Evolutionary conservation across 2,797 vertebrate genomes (phyloP).

Genomic region (Chloroceryle inda): DNA sequence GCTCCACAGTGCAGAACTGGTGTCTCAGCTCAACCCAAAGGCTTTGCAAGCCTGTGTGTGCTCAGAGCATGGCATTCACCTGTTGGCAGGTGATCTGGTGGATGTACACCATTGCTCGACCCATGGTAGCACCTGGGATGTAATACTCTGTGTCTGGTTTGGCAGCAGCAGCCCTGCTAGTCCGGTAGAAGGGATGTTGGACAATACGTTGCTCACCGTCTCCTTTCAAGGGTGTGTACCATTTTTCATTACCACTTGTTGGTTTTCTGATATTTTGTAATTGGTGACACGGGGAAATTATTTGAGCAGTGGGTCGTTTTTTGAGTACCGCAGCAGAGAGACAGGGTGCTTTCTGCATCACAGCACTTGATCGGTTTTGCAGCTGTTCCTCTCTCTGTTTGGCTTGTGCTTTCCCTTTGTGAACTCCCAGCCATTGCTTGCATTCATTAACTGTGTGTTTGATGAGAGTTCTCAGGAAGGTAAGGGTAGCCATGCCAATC

Average conservation of each 20-base stretch:
- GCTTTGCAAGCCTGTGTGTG: not conserved
- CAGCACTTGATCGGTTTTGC: not conserved
- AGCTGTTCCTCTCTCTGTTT: not conserved
- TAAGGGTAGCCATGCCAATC: not conserved
- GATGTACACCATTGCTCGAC: rapidly evolving
- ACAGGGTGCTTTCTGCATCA: not conserved
- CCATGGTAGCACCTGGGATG: rapidly evolving
- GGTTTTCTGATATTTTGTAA: not conserved
- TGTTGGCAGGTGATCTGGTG: not conserved
- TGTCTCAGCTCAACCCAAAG: not conserved
- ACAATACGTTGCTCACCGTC: rapidly evolving
- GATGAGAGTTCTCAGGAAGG: not conserved
- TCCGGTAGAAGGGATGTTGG: not conserved
- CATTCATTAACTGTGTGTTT: not conserved
- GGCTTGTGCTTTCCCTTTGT: not conserved
- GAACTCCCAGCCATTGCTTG: not conserved
- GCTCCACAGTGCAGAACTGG: rapidly evolving
- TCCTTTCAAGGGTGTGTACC: not conserved
- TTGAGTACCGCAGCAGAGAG: not conserved
- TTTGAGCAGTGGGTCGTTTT: not conserved
- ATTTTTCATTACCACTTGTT: not conserved
- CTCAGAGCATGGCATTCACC: not conserved
- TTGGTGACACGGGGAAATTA: not conserved
- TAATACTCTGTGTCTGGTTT: rapidly evolving
- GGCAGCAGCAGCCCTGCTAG: not conserved